Percentiles rank a stretch among this genome's conserved stretches.
These are phyloP conservation scores for Latrodectus elegans DNA, from an alignment of 2,888 invertebrate genomes.

Conservation along the genomic window DNA sequence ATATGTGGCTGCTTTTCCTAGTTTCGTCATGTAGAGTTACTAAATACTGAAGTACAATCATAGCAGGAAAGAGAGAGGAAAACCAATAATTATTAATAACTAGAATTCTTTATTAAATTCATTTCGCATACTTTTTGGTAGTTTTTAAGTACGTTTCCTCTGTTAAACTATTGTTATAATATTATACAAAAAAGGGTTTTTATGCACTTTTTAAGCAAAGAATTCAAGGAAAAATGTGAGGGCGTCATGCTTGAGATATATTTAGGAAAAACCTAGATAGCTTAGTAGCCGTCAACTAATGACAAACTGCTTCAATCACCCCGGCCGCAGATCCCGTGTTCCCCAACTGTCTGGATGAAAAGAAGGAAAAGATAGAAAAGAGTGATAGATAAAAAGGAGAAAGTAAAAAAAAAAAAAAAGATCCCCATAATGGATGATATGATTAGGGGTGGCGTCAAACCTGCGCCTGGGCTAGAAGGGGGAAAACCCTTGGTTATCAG, in stretches of 20 bases:
- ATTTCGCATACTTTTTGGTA: too few relatives aligned
- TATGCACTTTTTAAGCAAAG: too few relatives aligned
- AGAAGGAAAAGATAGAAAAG: constrained; percentile 6
- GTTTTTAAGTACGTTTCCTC: too few relatives aligned
- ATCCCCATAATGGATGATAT: constrained; percentile 29
- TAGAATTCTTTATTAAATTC: too few relatives aligned
- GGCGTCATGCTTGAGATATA: constrained; percentile 19
- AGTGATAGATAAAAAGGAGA: neutral
- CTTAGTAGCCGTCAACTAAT: constrained; percentile 40
- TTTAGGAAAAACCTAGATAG: constrained; percentile 19
- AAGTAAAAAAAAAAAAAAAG: constrained; percentile 9
- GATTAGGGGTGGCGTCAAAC: constrained; percentile 26
- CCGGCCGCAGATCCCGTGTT: constrained; percentile 23
- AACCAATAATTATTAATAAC: too few relatives aligned
- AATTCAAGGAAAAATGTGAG: neutral
- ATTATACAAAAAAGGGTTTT: too few relatives aligned
- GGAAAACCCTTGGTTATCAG: constrained; percentile 27
- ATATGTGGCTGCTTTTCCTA: too few relatives aligned
- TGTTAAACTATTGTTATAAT: too few relatives aligned
- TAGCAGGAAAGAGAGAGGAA: too few relatives aligned
- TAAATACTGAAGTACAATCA: too few relatives aligned
- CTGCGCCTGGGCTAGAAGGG: constrained; percentile 37
- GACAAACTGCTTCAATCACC: constrained; percentile 53
- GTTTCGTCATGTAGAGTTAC: too few relatives aligned
- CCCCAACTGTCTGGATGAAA: constrained; percentile 11